phyloP scores from a whole-genome alignment of 2,113 vertebrate genomes.

The Mormoops blainvillei region DNA sequence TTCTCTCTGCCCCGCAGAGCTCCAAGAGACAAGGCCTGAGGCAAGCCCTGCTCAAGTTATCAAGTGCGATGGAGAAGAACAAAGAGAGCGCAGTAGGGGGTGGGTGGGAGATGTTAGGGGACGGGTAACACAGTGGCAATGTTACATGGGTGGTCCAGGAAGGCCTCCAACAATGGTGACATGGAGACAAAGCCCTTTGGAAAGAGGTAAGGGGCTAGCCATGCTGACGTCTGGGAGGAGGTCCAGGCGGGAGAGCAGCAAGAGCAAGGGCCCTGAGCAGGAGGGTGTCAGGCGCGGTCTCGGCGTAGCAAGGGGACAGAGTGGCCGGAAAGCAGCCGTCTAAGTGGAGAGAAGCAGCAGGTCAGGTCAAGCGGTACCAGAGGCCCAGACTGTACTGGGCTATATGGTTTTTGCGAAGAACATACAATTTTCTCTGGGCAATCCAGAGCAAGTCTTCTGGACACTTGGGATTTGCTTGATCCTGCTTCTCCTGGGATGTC shows the following conservation, averaged over 20 bases:
- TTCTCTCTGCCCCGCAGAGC: neutral
- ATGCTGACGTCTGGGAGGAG: neutral
- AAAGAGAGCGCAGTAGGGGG: neutral
- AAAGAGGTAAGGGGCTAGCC: neutral
- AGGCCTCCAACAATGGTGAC: neutral
- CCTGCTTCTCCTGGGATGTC: neutral
- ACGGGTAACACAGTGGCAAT: neutral
- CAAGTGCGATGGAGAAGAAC: neutral
- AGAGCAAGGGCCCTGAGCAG: neutral
- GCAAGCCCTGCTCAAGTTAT: neutral
- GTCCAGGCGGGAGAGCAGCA: neutral
- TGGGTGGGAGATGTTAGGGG: neutral
- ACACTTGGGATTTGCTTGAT: neutral
- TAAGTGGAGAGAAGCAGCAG: neutral
- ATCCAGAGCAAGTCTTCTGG: neutral
- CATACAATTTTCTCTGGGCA: neutral
- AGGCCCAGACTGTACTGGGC: neutral
- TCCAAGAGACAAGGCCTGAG: neutral
- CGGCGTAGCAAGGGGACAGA: neutral
- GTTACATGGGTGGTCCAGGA: neutral
- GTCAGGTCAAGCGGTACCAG: neutral
- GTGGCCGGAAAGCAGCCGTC: neutral
- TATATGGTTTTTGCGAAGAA: neutral
- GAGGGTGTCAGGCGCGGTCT: neutral
- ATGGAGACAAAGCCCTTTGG: neutral